Evolutionary conservation across 2,888 invertebrate species (phyloP).

Genomic region (Acleris cristana): DNA sequence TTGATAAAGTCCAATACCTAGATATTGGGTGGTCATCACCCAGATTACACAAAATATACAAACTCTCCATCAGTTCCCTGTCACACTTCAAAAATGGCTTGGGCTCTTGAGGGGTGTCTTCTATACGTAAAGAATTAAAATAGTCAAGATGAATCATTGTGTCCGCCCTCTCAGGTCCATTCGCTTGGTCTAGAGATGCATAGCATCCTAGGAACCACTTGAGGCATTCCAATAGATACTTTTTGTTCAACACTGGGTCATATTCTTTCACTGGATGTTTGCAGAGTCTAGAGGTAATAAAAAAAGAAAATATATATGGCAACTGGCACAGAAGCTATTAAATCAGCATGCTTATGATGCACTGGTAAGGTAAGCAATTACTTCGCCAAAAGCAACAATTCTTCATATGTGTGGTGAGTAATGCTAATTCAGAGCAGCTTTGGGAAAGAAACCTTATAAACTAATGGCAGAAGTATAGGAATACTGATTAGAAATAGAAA

Average conservation of each 20-base stretch:
- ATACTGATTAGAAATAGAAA: no score
- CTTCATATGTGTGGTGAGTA: no score
- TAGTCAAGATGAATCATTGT: background rate
- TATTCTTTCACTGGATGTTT: constrained; percentile 81
- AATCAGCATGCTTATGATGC: no score
- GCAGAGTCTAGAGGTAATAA: constrained; percentile 77
- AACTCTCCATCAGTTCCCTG: constrained; percentile 85
- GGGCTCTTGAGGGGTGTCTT: constrained; percentile 38
- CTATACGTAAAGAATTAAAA: background rate
- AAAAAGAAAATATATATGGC: background rate
- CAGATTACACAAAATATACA: constrained; percentile 87
- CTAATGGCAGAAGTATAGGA: no score
- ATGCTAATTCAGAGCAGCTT: no score
- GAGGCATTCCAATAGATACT: constrained; percentile 88
- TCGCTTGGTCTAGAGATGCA: constrained; percentile 65
- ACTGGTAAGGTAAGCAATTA: no score
- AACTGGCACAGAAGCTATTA: background rate
- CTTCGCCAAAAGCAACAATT: no score
- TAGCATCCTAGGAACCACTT: constrained; percentile 86
- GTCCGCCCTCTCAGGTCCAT: background rate
- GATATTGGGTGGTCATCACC: constrained; percentile 82
- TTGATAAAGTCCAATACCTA: constrained; percentile 76
- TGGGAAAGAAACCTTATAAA: no score
- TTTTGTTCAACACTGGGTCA: constrained; percentile 88
- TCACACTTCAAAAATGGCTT: constrained; percentile 50